Percentiles rank a stretch among this genome's conserved stretches.
Evolutionary conservation across 2,888 invertebrate species (phyloP).

Genomic region (Drosophila lutescens): DNA sequence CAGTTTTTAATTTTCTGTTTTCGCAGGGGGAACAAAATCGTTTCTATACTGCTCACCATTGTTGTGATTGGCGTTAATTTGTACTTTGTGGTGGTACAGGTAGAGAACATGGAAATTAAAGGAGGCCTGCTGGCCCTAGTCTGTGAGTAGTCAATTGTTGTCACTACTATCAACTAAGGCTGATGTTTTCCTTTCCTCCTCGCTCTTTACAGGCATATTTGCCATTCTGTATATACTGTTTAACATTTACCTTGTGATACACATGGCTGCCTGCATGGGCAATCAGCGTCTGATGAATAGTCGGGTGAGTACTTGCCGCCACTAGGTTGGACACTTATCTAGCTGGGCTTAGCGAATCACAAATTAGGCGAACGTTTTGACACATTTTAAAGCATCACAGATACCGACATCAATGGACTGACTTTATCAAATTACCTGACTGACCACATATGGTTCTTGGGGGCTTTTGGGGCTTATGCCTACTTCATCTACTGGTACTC

Average conservation of each 20-base stretch:
- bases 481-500: constrained; percentile 38
- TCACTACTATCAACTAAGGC: neutral
- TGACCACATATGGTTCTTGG: constrained; percentile 16
- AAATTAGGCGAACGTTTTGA: constrained; percentile 30
- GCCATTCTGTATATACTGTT: constrained; percentile 89
- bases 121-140: constrained; percentile 85
- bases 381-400: constrained; percentile 28
- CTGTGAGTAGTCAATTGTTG: constrained; percentile 69
- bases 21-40: constrained; percentile 88
- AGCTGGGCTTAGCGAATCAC: constrained; percentile 27
- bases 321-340: constrained; percentile 48
- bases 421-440: constrained; percentile 74
- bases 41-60: constrained; percentile 88
- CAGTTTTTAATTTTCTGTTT: neutral
- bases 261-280: constrained; percentile 89
- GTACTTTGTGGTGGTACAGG: constrained; percentile 89
- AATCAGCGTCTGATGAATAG: constrained; percentile 85
- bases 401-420: constrained; percentile 18
- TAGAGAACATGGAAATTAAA: constrained; percentile 84
- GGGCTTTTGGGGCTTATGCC: constrained; percentile 24
- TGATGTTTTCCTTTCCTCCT: constrained; percentile 8
- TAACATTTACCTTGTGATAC: constrained; percentile 90
- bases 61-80: constrained; percentile 92
- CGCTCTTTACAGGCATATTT: constrained; percentile 84
- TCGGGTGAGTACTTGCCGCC: constrained; percentile 82